These are phyloP conservation scores for Muscina levida DNA, from an alignment of 2,888 invertebrate genomes.

Conservation along the genomic window DNA sequence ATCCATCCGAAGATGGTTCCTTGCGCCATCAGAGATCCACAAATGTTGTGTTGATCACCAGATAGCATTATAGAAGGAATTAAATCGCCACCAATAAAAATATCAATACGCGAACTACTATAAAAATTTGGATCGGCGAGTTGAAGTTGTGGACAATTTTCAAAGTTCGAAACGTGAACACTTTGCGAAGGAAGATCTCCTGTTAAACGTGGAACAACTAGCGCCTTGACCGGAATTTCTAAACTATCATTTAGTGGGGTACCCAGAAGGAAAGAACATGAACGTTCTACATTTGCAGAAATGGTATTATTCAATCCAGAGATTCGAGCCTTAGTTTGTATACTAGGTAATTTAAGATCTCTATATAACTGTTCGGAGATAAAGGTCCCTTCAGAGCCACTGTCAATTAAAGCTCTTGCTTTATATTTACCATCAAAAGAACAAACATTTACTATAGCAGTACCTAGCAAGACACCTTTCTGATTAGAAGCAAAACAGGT, in stretches of 20 bases:
- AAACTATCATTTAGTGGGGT: neutral
- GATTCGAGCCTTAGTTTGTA: neutral
- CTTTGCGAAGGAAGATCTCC: neutral
- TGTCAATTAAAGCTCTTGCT: neutral
- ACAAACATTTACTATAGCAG: neutral
- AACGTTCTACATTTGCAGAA: neutral
- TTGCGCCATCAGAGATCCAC: conserved; percentile 15
- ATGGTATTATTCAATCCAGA: neutral
- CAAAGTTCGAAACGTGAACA: no score
- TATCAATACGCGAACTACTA: neutral
- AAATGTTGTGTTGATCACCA: neutral
- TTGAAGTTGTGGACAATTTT: neutral
- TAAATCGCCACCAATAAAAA: conserved; percentile 19
- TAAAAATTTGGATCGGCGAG: conserved; percentile 1
- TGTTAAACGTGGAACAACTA: conserved; percentile 13
- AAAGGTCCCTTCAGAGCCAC: neutral
- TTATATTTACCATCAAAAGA: neutral
- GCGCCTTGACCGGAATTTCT: neutral
- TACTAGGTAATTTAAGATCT: neutral
- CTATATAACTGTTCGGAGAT: neutral
- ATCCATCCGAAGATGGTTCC: conserved; percentile 30
- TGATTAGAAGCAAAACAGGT: no score
- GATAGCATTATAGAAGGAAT: conserved; percentile 10
- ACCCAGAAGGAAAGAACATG: neutral
- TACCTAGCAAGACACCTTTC: neutral